Base-by-base conservation (phyloP, 2,797 vertebrate genomes). In the Galaxias olidus region DNA sequence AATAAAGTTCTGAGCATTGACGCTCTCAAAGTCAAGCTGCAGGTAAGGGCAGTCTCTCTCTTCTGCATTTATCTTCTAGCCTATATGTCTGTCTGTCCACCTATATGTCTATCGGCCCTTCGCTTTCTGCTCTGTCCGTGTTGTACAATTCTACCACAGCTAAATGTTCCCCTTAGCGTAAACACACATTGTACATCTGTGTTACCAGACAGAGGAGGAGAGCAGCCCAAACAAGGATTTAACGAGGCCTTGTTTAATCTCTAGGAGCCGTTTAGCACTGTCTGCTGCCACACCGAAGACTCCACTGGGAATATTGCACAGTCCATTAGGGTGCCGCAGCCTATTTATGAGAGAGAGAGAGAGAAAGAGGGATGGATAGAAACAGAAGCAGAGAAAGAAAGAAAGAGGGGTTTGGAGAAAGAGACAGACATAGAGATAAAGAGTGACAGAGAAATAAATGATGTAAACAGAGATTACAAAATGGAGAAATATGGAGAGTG, bases 1-100 rank as follows among this genome's bases (percentile, higher is more conserved):
- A 90, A 90, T 82, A 90, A 90, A 85, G 87, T 89, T 12, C 76
- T 90, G 87, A 86, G 8, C 66, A 82, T 90, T 15, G 87, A 90
- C 10, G 66, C 78, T 0, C 66, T 86, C 56, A 90, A 90, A 66
- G 84, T 90, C 59, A 90, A 90, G 75, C 72, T 90, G 61, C 89
- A 90, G 89, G 89, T 90, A 73, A 85, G 61, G 48, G 10, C 19
- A 14, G 5, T 48, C 0, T 1, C 13, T 56, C 0, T 55, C 43
- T 40, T 7, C n/a, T 30, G 51, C 14, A 20, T n/a, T 18, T 41
- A 8, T 12, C 9, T 10, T 19, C 18, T 17, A 49, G n/a, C 40
- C 2, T 18, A 19, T 44, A n/a, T 56, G 41, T 61, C 9, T 10
- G 41, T 30, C 5, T n/a, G 14, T 10, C 40, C 42, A 11, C 4